Conservation (phyloP, 30 jellyfish, hydroid and myxozoan species). For the Turritopsis dohrnii region DNA sequence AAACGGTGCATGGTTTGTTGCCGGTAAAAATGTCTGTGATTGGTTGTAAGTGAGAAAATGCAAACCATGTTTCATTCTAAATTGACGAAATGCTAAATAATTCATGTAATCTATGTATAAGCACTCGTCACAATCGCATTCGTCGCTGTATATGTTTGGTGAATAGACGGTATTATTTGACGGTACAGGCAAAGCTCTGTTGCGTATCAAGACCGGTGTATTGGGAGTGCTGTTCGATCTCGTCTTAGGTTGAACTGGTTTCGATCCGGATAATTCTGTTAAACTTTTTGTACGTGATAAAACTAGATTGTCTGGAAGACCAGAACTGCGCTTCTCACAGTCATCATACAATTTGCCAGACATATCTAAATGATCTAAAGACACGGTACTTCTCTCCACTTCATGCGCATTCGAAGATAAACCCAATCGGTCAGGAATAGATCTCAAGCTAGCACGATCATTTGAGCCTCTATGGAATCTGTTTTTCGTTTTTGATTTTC, state of each 20-base stretch:
- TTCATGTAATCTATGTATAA: constrained; percentile 1
- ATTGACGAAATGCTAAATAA: constrained; percentile 13
- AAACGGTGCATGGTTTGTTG: not conserved
- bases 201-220: not conserved
- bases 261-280: not conserved
- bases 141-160: not conserved
- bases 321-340: not conserved
- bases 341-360: not conserved
- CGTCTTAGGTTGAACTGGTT: not conserved
- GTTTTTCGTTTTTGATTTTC: not conserved
- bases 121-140: constrained; percentile 21
- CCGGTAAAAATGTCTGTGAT: not conserved
- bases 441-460: constrained; percentile 1
- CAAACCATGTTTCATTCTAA: constrained; percentile 1
- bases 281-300: not conserved
- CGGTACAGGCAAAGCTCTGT: not conserved
- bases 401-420: not conserved
- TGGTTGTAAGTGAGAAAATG: not conserved
- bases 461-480: not conserved
- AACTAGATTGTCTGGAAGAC: not conserved
- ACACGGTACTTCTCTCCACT: not conserved
- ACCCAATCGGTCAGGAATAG: not conserved
- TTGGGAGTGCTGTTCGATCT: constrained; percentile 1
- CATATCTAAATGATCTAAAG: not conserved
- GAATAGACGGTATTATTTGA: not conserved